These are phyloP conservation scores for Heterotis niloticus DNA, from an alignment of 2,113 vertebrate genomes.

Conservation along the genomic window DNA sequence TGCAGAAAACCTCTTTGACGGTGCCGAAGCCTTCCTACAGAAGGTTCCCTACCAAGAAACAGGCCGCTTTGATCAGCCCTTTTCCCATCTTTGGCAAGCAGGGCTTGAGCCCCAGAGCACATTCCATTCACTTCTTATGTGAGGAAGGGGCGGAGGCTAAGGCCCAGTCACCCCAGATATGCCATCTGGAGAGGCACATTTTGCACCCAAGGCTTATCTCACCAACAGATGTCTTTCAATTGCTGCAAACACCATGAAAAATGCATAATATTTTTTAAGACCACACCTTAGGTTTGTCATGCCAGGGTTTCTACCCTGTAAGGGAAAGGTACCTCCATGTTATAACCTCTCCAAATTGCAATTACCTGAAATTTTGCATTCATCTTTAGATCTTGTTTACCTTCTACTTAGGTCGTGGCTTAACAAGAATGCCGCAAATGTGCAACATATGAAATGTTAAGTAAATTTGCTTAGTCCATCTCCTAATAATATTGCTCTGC, in stretches of 20 bases:
- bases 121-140: conserved; percentile 20
- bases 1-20: background rate
- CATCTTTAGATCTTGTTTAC: too few species aligned
- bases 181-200: conserved; percentile 51
- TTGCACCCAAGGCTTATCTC: conserved; percentile 28
- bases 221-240: conserved; percentile 42
- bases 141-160: conserved; percentile 37
- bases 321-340: background rate
- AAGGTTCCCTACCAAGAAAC: conserved; percentile 3
- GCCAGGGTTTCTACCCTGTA: background rate
- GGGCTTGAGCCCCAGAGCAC: conserved; percentile 37
- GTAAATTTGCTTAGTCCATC: too few species aligned
- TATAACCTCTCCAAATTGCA: background rate
- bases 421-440: too few species aligned
- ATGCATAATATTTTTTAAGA: conserved; percentile 36
- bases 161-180: conserved; percentile 44
- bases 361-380: background rate
- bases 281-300: background rate
- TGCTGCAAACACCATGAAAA: conserved; percentile 52
- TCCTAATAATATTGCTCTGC: too few species aligned
- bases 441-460: too few species aligned
- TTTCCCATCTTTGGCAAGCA: background rate
- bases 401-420: too few species aligned
- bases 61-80: conserved; percentile 31
- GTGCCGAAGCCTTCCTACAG: background rate